Conservation (phyloP, 2,888 invertebrate genomes). For the Acleris holmiana region DNA sequence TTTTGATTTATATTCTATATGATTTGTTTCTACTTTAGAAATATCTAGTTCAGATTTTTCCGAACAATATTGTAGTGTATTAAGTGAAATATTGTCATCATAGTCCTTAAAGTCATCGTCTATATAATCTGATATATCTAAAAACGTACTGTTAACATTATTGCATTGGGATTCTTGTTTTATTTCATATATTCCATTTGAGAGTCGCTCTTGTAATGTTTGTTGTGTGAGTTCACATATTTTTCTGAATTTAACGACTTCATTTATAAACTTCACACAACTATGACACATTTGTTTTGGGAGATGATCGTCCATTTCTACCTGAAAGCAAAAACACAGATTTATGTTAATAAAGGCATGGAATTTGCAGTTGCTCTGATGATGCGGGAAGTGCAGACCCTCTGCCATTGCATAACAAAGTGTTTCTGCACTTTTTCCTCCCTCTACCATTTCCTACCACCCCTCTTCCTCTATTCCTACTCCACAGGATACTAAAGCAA, state of each 20-base stretch:
- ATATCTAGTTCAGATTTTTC: slow-evolving; percentile 8
- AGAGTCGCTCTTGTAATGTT: slow-evolving; percentile 19
- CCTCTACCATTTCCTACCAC: no score
- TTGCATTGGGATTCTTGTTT: slow-evolving; percentile 21
- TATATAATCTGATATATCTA: slow-evolving; percentile 24
- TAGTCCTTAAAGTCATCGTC: slow-evolving; percentile 34
- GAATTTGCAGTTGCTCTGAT: no score
- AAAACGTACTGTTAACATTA: slow-evolving; percentile 6
- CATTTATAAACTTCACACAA: slow-evolving; percentile 40
- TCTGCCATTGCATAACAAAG: no score
- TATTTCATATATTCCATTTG: slow-evolving; percentile 41
- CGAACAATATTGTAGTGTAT: slow-evolving; percentile 7
- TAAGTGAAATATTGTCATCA: slow-evolving; percentile 39
- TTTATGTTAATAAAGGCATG: no score
- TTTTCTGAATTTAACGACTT: slow-evolving; percentile 52
- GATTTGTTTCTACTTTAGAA: background rate
- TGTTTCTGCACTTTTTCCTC: no score
- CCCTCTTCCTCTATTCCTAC: no score
- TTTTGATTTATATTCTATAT: slow-evolving; percentile 4
- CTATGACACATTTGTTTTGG: slow-evolving; percentile 22
- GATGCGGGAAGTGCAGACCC: no score
- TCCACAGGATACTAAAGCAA: no score
- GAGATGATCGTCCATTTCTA: slow-evolving; percentile 14
- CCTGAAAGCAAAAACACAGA: slow-evolving; percentile 8
- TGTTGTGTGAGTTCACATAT: slow-evolving; percentile 51